phyloP scores from a whole-genome alignment of 1,140 invertebrate genomes.

The Charaxes varanes region DNA sequence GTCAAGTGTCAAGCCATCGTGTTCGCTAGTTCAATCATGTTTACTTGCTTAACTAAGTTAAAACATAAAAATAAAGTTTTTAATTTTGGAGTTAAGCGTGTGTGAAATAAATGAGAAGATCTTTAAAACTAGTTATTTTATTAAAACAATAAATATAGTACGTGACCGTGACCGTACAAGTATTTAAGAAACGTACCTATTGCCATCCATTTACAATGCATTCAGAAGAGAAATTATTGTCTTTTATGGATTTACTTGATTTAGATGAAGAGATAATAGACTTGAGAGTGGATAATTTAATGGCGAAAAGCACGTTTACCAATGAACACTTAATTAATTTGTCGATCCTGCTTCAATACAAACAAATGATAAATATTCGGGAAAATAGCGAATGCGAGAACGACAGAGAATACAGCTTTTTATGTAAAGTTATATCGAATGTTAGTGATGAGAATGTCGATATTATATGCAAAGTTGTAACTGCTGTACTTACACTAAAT shows the following conservation, averaged over 20 bases:
- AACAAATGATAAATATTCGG: conserved; percentile 48
- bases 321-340: conserved; percentile 38
- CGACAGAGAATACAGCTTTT: conserved; percentile 41
- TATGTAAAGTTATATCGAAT: conserved; percentile 38
- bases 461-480: conserved; percentile 39
- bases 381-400: conserved; percentile 51
- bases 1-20: too few relatives aligned
- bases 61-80: too few relatives aligned
- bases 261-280: conserved; percentile 57
- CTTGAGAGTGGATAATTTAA: conserved; percentile 34
- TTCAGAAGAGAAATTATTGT: conserved; percentile 31
- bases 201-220: too few relatives aligned
- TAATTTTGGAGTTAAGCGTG: too few relatives aligned
- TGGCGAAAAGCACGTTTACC: conserved; percentile 31
- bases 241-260: conserved; percentile 55
- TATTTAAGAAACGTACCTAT: too few relatives aligned
- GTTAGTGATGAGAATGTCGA: conserved; percentile 34
- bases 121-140: too few relatives aligned
- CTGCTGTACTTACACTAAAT: conserved; percentile 39
- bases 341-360: conserved; percentile 46
- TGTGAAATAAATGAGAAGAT: too few relatives aligned
- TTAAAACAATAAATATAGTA: too few relatives aligned
- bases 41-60: too few relatives aligned
- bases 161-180: too few relatives aligned
- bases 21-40: too few relatives aligned